Conservation (phyloP, 2,113 vertebrate species). For the Upupa epops region DNA sequence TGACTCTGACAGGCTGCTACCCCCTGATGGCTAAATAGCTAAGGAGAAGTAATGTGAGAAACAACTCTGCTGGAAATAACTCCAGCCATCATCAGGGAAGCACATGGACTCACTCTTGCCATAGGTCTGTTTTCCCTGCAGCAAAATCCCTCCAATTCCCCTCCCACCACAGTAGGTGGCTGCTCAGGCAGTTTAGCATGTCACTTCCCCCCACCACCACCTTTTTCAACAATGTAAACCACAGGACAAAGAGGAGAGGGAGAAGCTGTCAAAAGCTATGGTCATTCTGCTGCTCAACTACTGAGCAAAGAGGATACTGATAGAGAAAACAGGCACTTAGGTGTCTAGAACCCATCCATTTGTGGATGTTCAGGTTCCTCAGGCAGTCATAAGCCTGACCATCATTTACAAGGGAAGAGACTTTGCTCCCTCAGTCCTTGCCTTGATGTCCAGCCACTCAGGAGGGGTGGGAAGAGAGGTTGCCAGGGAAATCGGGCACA, state of each 20-base stretch:
- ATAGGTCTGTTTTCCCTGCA: neutral
- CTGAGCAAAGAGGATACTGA: neutral
- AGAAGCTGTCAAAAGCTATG: neutral
- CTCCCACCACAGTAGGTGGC: neutral
- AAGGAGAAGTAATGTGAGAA: constrained; percentile 54
- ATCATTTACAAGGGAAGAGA: too few relatives aligned
- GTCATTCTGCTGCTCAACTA: neutral
- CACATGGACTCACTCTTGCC: constrained; percentile 25
- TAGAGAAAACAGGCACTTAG: neutral
- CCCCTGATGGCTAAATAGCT: constrained; percentile 20
- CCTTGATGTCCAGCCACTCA: too few relatives aligned
- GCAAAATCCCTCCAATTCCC: neutral
- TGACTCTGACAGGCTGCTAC: constrained; percentile 62
- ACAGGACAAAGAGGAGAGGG: neutral
- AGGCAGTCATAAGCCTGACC: too few relatives aligned
- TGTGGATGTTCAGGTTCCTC: too few relatives aligned
- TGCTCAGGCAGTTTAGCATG: constrained; percentile 2
- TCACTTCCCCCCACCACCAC: neutral
- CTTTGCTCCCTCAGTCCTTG: too few relatives aligned
- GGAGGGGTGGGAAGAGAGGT: too few relatives aligned
- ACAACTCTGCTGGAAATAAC: constrained; percentile 56
- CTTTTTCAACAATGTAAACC: neutral
- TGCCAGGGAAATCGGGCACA: too few relatives aligned
- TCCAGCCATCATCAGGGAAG: constrained; percentile 46
- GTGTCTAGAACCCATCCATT: neutral